Conservation (phyloP, 1,140 invertebrate species). For the Cydia amplana region DNA sequence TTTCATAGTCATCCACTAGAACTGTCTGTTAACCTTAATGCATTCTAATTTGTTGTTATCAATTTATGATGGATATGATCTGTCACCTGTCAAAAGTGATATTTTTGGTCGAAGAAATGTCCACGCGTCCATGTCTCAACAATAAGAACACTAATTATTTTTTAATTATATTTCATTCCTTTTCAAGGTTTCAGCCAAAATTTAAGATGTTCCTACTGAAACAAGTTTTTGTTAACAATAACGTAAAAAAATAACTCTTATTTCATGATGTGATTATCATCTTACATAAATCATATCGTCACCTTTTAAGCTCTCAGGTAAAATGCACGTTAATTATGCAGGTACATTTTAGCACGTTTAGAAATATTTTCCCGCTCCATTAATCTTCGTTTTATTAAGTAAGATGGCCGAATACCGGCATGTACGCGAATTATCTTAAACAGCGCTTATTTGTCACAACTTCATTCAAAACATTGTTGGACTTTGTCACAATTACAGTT, state of each 20-base stretch:
- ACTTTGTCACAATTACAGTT: neutral
- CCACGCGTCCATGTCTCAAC: no score
- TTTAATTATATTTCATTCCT: no score
- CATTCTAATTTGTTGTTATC: no score
- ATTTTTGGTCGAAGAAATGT: no score
- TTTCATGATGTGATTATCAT: neutral
- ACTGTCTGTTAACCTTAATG: no score
- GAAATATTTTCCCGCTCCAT: constrained; percentile 44
- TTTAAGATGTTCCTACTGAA: no score
- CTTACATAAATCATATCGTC: neutral
- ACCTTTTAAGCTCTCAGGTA: neutral
- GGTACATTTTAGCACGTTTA: neutral
- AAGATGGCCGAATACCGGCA: neutral
- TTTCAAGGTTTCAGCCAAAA: no score
- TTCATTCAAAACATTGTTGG: neutral
- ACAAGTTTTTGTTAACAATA: neutral
- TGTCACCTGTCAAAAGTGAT: no score
- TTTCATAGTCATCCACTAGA: no score
- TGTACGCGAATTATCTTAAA: neutral
- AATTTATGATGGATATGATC: no score
- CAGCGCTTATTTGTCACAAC: neutral
- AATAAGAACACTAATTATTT: no score
- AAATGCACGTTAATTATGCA: neutral
- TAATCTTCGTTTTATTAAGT: constrained; percentile 48
- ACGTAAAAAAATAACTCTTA: neutral